Evolutionary conservation across 2,888 invertebrate species (phyloP).

Genomic region (Panzeria rudis): DNA sequence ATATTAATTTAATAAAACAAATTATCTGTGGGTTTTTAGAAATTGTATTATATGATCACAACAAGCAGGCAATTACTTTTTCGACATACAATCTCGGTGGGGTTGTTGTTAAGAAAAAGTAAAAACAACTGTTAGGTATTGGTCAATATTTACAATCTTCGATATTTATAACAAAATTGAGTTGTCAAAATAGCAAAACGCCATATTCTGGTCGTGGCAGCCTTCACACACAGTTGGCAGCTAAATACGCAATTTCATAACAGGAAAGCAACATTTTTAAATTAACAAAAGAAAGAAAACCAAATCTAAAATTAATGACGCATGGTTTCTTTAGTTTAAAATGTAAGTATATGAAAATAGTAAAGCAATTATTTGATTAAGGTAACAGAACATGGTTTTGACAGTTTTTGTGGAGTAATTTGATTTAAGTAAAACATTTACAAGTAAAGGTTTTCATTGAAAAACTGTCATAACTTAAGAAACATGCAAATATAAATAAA

Average conservation of each 20-base stretch:
- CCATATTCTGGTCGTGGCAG: not conserved
- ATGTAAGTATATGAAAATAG: not conserved
- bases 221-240: not conserved
- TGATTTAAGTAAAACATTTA: not conserved
- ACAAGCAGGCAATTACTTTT: not conserved
- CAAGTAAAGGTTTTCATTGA: not conserved
- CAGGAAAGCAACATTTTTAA: not conserved
- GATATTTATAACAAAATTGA: not conserved
- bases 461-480: not conserved
- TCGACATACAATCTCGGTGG: not conserved
- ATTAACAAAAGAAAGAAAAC: not conserved
- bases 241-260: not conserved
- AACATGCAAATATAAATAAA: not conserved
- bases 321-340: too few relatives aligned
- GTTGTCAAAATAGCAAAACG: not conserved
- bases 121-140: not conserved
- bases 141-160: not conserved
- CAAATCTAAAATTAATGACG: too few relatives aligned
- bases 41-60: not conserved
- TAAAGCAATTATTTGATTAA: not conserved
- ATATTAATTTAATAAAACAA: too few relatives aligned
- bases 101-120: not conserved
- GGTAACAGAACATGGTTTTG: conserved; percentile 4
- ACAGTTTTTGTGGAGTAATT: not conserved
- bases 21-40: too few relatives aligned